These are phyloP conservation scores for Tethea ocularis DNA, from an alignment of 2,888 invertebrate genomes.

Conservation along the genomic window DNA sequence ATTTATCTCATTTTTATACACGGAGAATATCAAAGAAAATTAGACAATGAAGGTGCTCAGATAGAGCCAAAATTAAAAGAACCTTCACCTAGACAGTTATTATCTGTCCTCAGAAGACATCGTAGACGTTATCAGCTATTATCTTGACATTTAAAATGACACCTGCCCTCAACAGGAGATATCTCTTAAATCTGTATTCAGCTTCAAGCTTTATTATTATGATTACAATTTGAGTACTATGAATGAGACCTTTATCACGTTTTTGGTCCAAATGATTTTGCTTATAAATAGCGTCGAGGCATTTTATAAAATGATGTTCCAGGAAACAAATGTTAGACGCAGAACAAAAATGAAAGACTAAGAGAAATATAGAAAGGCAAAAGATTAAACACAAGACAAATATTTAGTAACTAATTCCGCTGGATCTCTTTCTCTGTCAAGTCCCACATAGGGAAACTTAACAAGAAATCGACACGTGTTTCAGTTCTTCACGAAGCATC, in stretches of 20 bases:
- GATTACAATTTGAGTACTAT: not conserved
- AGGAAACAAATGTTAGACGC: too few species aligned
- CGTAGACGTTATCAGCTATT: conserved; percentile 33
- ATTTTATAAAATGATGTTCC: not conserved
- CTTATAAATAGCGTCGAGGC: too few species aligned
- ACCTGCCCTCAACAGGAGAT: conserved; percentile 23
- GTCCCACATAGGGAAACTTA: too few species aligned
- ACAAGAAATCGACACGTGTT: too few species aligned
- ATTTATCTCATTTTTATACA: conserved; percentile 3
- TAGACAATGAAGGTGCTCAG: conserved; percentile 20
- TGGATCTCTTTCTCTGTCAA: too few species aligned
- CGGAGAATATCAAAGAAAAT: conserved; percentile 20
- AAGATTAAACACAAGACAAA: too few species aligned
- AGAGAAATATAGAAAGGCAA: too few species aligned
- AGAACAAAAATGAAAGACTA: too few species aligned
- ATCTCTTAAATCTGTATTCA: conserved; percentile 10
- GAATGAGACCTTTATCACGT: not conserved
- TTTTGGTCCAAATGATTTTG: too few species aligned
- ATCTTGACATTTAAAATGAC: conserved; percentile 36
- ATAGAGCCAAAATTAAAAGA: conserved; percentile 21
- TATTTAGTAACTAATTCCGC: too few species aligned
- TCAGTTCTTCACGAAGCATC: too few species aligned
- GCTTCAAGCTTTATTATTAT: conserved; percentile 5
- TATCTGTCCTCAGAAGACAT: conserved; percentile 21
- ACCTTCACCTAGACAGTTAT: conserved; percentile 18